These are phyloP conservation scores for Notoglanidium macrostoma DNA, from an alignment of 2,797 vertebrate species.

Conservation along the genomic window DNA sequence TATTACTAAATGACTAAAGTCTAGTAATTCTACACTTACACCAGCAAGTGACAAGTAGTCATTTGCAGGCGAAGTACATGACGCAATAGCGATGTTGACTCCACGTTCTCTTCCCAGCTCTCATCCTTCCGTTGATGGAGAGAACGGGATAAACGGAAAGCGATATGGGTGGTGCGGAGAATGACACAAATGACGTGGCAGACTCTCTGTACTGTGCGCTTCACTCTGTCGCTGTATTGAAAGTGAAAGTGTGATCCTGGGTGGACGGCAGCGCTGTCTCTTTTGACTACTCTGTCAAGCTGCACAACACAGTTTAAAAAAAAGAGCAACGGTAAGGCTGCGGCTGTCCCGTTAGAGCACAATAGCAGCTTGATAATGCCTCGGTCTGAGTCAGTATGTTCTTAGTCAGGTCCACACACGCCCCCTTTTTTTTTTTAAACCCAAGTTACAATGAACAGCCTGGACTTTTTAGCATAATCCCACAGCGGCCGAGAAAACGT, in stretches of 20 bases:
- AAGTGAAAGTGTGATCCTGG: conserved; percentile 78
- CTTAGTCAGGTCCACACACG: conserved; percentile 47
- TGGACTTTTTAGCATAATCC: conserved; percentile 71
- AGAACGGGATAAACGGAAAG: conserved; percentile 25
- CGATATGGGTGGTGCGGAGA: conserved; percentile 11
- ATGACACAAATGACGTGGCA: conserved; percentile 11
- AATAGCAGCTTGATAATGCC: conserved; percentile 68
- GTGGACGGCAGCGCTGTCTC: conserved; percentile 67
- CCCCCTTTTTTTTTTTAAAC: neutral
- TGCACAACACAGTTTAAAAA: conserved; percentile 37
- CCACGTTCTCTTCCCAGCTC: neutral
- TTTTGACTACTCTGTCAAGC: conserved; percentile 69
- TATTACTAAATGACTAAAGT: too few species aligned
- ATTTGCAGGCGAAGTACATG: neutral
- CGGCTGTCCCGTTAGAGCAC: conserved; percentile 54
- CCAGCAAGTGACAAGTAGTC: neutral
- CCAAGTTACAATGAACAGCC: conserved; percentile 47
- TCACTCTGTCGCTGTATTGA: conserved; percentile 73
- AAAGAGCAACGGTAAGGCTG: conserved; percentile 65
- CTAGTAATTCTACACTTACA: neutral
- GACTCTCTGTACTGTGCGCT: conserved; percentile 74
- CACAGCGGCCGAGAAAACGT: conserved; percentile 63
- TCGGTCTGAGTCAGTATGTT: conserved; percentile 66
- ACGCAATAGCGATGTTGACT: neutral
- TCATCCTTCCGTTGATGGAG: neutral